These are phyloP conservation scores for Lasiurus cinereus DNA, from an alignment of 2,113 vertebrate genomes.

Conservation along the genomic window DNA sequence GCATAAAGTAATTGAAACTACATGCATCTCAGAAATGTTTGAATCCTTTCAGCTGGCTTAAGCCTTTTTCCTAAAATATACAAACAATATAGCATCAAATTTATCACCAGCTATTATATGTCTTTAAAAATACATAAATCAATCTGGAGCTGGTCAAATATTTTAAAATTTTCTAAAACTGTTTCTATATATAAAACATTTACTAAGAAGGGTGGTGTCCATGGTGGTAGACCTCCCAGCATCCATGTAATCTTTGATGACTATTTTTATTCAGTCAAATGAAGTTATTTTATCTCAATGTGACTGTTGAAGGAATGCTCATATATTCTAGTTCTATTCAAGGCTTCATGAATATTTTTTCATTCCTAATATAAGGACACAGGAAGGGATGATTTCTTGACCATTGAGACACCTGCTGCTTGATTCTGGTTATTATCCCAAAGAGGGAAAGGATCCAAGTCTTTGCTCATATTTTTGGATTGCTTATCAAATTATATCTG, in stretches of 20 bases:
- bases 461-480: background rate
- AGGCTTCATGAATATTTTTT: background rate
- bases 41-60: background rate
- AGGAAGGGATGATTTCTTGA: background rate
- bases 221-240: background rate
- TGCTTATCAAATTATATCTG: background rate
- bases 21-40: background rate
- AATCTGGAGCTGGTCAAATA: background rate
- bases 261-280: background rate
- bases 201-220: background rate
- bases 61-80: conserved; percentile 25
- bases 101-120: background rate
- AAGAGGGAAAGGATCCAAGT: background rate
- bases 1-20: background rate
- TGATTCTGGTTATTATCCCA: background rate
- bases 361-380: background rate
- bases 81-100: background rate
- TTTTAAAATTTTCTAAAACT: background rate
- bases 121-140: background rate
- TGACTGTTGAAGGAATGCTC: background rate
- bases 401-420: background rate
- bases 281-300: background rate
- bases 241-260: background rate
- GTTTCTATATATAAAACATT: background rate
- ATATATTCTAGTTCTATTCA: background rate